phyloP scores from a whole-genome alignment of 2,797 vertebrate genomes.

The Crocidura indochinensis region DNA sequence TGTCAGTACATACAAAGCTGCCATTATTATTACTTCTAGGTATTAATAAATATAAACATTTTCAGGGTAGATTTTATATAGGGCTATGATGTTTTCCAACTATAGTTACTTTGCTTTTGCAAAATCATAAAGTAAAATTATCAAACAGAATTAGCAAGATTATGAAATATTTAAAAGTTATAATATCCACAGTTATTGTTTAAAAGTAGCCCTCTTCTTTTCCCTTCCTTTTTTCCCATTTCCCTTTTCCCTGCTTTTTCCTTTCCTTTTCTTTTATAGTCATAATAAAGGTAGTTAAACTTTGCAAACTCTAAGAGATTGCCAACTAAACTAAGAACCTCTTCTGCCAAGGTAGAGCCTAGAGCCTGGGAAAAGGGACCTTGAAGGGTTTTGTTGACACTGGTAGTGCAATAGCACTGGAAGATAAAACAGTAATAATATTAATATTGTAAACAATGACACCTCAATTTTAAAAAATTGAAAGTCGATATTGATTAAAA shows the following conservation, averaged over 20 bases:
- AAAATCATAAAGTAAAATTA: slow-evolving; percentile 19
- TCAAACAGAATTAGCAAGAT: not conserved
- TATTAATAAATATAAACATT: slow-evolving; percentile 40
- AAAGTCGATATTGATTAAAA: too few species aligned
- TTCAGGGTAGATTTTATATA: not conserved
- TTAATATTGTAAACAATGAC: too few species aligned
- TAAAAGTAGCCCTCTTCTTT: not conserved
- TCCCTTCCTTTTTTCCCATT: too few species aligned
- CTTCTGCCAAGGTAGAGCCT: too few species aligned
- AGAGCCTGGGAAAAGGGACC: too few species aligned
- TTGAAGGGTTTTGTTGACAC: too few species aligned
- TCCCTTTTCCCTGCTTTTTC: too few species aligned
- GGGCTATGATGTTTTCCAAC: slow-evolving; percentile 37
- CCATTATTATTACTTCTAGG: slow-evolving; percentile 33
- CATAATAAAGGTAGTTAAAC: slow-evolving; percentile 29
- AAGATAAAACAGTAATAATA: too few species aligned
- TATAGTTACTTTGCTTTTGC: slow-evolving; percentile 28
- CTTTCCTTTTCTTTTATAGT: slow-evolving; percentile 35
- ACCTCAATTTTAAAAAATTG: too few species aligned
- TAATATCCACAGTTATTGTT: not conserved
- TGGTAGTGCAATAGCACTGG: too few species aligned
- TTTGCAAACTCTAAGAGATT: too few species aligned
- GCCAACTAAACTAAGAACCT: too few species aligned
- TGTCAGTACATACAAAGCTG: slow-evolving; percentile 49
- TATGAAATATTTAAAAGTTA: slow-evolving; percentile 23